Evolutionary conservation across 2,113 vertebrate species (phyloP).

Genomic region (Telmatochromis sp.): DNA sequence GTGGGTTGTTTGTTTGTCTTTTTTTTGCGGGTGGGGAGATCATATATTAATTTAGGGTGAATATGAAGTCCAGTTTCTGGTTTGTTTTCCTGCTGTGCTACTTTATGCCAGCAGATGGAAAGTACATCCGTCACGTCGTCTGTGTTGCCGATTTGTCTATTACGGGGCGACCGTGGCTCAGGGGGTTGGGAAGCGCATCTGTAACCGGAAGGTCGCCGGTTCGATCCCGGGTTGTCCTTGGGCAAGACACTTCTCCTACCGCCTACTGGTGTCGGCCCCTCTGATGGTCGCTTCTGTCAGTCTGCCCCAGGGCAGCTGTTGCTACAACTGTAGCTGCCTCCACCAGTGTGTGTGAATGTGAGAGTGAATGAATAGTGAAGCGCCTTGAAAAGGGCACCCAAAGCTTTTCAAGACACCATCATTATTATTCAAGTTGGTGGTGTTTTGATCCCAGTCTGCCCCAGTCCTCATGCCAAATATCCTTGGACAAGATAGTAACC

Average conservation of each 20-base stretch:
- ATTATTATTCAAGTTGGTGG: too few relatives aligned
- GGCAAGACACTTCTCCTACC: too few relatives aligned
- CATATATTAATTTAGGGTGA: not conserved
- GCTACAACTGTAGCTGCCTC: too few relatives aligned
- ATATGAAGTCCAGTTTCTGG: not conserved
- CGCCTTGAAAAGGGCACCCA: too few relatives aligned
- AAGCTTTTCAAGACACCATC: too few relatives aligned
- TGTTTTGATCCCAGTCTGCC: not conserved
- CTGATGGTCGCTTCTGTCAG: too few relatives aligned
- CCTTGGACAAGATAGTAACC: not conserved
- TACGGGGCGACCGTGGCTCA: not conserved
- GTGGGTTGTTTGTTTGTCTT: not conserved
- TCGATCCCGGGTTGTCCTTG: too few relatives aligned
- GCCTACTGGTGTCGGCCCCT: too few relatives aligned
- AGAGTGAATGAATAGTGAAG: too few relatives aligned
- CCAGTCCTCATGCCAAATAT: not conserved
- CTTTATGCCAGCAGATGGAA: not conserved
- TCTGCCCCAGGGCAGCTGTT: too few relatives aligned
- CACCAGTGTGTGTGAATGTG: too few relatives aligned
- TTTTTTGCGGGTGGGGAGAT: not conserved
- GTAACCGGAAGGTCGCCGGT: accelerated
- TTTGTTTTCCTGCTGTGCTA: not conserved
- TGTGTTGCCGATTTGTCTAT: not conserved
- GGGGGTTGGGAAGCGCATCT: too few relatives aligned
- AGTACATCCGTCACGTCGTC: not conserved